Evolutionary conservation across 1,140 invertebrate species (phyloP), one percentile per base, ranked within the genome.

Genomic region (Drosophila navojoa): DNA sequence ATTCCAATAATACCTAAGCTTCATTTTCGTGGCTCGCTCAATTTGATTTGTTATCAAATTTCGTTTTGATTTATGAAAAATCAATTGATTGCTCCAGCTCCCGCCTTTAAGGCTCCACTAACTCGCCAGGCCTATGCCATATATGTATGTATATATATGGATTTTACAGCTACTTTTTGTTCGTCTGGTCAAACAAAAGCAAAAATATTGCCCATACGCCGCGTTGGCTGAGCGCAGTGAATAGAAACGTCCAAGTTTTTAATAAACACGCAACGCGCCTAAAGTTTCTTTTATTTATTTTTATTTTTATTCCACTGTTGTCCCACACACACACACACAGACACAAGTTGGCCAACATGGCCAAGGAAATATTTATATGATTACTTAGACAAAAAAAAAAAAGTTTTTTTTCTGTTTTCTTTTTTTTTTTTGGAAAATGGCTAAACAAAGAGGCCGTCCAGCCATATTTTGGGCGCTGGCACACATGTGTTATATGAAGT

Each of bases 331-430:
- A 67, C 52, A 44, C 25, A 44, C 29, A 60, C 45, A 50, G 13
- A 49, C 15, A 44, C 38, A 60, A 19, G 19, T 52, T 47, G 58
- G 60, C 69, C 52, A 86, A 79, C 73, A 71, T 38, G 72, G 63
- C 49, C 72, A 71, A 60, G 67, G 49, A 77, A 86, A 86, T 82
- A 89, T 89, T 89, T 89, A 87, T 87, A 82, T 87, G 84, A 87
- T 87, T 84, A 82, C 79, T 71, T 66, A 47, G 72, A 69, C 40
- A 44, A 52, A 81, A 53, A 86, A 81, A 77, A 45, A 47, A n/a
- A n/a, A 44, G n/a, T n/a, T 44, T 16, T 44, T 44, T 22, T 55
- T 42, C 29, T 61, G 5, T n/a, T 44, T 42, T 42, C 15, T 22
- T 55, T 42, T 40, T 61, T 57, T 42, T 40, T 68, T 57, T 66